Base-by-base conservation (phyloP, 2,888 invertebrate species). In the Sphecodes monilicornis region DNA sequence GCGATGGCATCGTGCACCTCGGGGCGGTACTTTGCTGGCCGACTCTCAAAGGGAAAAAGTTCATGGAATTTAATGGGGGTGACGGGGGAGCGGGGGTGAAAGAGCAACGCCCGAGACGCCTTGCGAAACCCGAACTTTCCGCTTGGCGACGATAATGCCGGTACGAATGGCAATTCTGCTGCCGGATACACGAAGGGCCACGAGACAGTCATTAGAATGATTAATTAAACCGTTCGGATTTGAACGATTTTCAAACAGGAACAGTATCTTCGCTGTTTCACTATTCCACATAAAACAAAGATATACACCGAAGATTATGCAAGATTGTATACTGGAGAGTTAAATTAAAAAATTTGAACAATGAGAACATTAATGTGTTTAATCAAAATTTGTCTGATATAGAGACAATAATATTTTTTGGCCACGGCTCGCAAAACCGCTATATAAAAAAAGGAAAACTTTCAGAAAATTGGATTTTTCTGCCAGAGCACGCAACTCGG, bases 81-180 rank as follows among this genome's bases (percentile, higher is more conserved):
- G n/a, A 18, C 18, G 46, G 26, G 3, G 29, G 1, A 1, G 29
- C 0, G 26, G 57, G 60, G 60, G 60, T 29, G 13, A 29, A 60
- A 29, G 60, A 60, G 60, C 60, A 60, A 60, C 60, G 60, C 26
- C 29, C 60, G 60, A 60, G 60, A 60, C 60, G 60, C 13, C 16
- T 29, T 6, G 60, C 60, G 60, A 29, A 29, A 26, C 26, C 60
- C 60, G 29, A 60, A 60, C 60, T 60, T 60, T 16, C 29, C 60
- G 26, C 29, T n/a, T 50, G 22, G 50, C 50, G n/a, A 50, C n/a
- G 50, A 50, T 50, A 50, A 50, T 50, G 50, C 50, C n/a, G 10
- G n/a, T 22, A 10, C 50, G 22, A 50, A 50, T 10, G 50, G 50
- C 50, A 50, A 50, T 50, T 41, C 41, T 8, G 39, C 39, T 50